Percentiles rank a stretch among this genome's conserved stretches.
These are phyloP conservation scores for Thyatira batis DNA, from an alignment of 2,888 invertebrate genomes.

Conservation along the genomic window DNA sequence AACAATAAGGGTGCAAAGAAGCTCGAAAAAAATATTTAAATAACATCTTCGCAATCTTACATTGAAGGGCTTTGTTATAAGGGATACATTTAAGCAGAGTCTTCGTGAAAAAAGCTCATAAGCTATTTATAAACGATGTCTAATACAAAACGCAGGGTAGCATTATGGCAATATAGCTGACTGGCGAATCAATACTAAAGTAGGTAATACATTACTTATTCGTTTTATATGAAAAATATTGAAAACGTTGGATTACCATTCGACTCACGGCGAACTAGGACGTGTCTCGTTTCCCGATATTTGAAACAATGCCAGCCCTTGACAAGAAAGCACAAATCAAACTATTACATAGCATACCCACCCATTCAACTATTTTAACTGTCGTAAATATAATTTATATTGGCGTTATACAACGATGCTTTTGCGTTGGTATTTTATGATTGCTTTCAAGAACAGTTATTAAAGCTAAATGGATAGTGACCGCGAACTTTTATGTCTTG, in stretches of 20 bases:
- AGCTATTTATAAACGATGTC: slow-evolving; percentile 7
- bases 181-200: slow-evolving; percentile 40
- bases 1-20: neutral
- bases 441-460: slow-evolving; percentile 41
- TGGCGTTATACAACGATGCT: slow-evolving; percentile 23
- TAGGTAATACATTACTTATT: slow-evolving; percentile 47
- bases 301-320: slow-evolving; percentile 69
- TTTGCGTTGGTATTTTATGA: slow-evolving; percentile 46
- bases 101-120: slow-evolving; percentile 8
- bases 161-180: slow-evolving; percentile 1
- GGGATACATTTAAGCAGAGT: neutral
- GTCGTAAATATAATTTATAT: slow-evolving; percentile 49
- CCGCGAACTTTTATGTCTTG: slow-evolving; percentile 34
- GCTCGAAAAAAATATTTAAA: slow-evolving; percentile 6
- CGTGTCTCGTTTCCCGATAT: slow-evolving; percentile 70
- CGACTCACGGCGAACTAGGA: slow-evolving; percentile 58
- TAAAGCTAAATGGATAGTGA: slow-evolving; percentile 43
- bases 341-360: slow-evolving; percentile 42
- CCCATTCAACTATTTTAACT: slow-evolving; percentile 53
- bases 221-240: slow-evolving; percentile 66
- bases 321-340: slow-evolving; percentile 74
- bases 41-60: slow-evolving; percentile 1
- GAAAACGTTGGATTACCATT: slow-evolving; percentile 62
- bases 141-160: slow-evolving; percentile 3
- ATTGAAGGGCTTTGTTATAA: neutral